phyloP scores from a whole-genome alignment of 2,113 vertebrate species.

The Porphyrio hochstetteri region DNA sequence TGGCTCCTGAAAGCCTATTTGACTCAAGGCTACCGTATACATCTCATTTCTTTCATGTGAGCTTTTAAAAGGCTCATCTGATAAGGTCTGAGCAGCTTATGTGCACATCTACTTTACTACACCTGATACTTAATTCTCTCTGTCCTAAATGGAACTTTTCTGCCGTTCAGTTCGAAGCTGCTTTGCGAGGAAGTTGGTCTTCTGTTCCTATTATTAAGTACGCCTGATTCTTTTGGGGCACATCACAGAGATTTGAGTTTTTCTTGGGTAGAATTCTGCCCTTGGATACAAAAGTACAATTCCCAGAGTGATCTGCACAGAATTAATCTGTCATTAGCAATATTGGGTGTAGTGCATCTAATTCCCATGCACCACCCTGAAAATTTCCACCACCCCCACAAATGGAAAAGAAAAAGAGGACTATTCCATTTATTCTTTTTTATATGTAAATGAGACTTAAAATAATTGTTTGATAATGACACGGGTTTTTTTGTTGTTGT shows the following conservation, averaged over 20 bases:
- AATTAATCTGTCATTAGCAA: constrained; percentile 69
- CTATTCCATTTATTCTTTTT: constrained; percentile 72
- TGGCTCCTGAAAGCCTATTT: constrained; percentile 30
- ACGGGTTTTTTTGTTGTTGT: constrained; percentile 65
- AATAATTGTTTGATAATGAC: constrained; percentile 77
- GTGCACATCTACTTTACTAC: neutral
- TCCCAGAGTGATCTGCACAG: constrained; percentile 52
- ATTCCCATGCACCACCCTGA: constrained; percentile 70
- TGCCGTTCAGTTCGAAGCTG: neutral
- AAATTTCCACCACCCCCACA: constrained; percentile 69
- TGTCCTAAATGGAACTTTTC: constrained; percentile 42
- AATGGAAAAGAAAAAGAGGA: constrained; percentile 53
- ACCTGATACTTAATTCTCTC: neutral
- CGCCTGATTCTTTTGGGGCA: neutral
- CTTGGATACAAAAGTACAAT: constrained; percentile 24
- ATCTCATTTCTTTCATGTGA: constrained; percentile 29
- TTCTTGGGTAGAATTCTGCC: constrained; percentile 39
- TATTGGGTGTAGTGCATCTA: constrained; percentile 59
- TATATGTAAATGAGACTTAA: constrained; percentile 75
- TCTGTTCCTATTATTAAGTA: constrained; percentile 23
- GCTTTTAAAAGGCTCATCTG: constrained; percentile 25
- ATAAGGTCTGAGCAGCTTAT: constrained; percentile 17
- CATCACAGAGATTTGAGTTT: constrained; percentile 39
- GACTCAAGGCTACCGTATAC: constrained; percentile 4
- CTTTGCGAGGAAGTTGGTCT: neutral